Evolutionary conservation across 1,140 invertebrate species (phyloP).

Genomic region (Pantala flavescens): DNA sequence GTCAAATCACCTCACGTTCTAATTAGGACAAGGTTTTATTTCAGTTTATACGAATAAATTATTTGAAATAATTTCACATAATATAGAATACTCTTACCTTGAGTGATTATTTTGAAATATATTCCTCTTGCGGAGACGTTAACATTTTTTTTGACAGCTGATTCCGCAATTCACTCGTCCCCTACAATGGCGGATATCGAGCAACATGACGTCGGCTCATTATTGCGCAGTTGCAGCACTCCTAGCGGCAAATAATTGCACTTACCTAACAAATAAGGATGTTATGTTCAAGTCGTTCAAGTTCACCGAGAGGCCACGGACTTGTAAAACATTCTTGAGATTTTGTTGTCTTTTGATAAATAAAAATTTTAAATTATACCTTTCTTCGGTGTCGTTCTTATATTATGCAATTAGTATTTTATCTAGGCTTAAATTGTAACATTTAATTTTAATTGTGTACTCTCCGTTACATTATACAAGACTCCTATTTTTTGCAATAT

Average conservation of each 20-base stretch:
- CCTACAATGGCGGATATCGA: slow-evolving; percentile 7
- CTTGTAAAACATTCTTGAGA: too few species aligned
- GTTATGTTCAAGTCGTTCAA: too few species aligned
- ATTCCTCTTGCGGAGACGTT: background rate
- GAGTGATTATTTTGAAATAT: background rate
- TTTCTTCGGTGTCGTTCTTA: too few species aligned
- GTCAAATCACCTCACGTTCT: slow-evolving; percentile 8
- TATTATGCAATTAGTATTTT: too few species aligned
- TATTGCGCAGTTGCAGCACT: background rate
- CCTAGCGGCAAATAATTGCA: background rate
- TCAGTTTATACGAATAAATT: background rate
- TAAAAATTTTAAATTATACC: too few species aligned
- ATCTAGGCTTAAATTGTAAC: too few species aligned
- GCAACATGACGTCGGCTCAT: slow-evolving; percentile 7
- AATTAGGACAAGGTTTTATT: background rate
- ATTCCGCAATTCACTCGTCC: background rate
- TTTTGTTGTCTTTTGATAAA: too few species aligned
- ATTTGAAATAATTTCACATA: background rate
- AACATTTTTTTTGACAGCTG: slow-evolving; percentile 6
- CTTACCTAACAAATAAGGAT: background rate
- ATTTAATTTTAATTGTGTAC: too few species aligned
- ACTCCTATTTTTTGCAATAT: too few species aligned
- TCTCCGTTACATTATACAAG: too few species aligned
- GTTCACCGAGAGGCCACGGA: too few species aligned
- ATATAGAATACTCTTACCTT: background rate